phyloP scores from a whole-genome alignment of 2,113 vertebrate species.

The Indicator indicator region DNA sequence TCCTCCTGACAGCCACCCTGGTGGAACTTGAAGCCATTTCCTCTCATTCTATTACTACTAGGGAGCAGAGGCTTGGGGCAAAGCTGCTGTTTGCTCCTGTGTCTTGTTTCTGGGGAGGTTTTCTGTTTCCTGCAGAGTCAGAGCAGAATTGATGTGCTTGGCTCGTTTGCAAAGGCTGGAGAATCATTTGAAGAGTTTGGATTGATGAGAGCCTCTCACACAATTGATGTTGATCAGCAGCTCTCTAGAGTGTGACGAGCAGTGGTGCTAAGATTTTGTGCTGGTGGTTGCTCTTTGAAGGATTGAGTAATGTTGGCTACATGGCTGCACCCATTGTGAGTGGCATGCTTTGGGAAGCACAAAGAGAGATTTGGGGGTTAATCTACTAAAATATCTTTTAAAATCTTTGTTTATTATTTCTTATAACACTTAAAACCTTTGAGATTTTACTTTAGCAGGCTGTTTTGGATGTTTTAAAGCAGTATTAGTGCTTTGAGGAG shows the following conservation, averaged over 20 bases:
- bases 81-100: background rate
- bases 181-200: background rate
- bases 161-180: background rate
- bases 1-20: no score
- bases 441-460: background rate
- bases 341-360: background rate
- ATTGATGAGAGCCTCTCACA: background rate
- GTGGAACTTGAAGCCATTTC: no score
- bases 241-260: background rate
- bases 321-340: background rate
- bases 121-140: background rate
- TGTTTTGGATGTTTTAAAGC: background rate
- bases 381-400: background rate
- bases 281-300: background rate
- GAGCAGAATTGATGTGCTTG: background rate
- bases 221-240: background rate
- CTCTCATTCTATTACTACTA: no score
- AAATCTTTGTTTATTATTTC: background rate
- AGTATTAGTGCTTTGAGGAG: background rate
- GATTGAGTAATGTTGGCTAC: accelerated
- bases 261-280: background rate
- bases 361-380: constrained; percentile 46
- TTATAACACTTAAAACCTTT: background rate
- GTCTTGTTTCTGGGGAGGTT: background rate
- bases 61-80: background rate